These are phyloP conservation scores for Apantesis nais DNA, from an alignment of 2,888 invertebrate species.

Conservation along the genomic window DNA sequence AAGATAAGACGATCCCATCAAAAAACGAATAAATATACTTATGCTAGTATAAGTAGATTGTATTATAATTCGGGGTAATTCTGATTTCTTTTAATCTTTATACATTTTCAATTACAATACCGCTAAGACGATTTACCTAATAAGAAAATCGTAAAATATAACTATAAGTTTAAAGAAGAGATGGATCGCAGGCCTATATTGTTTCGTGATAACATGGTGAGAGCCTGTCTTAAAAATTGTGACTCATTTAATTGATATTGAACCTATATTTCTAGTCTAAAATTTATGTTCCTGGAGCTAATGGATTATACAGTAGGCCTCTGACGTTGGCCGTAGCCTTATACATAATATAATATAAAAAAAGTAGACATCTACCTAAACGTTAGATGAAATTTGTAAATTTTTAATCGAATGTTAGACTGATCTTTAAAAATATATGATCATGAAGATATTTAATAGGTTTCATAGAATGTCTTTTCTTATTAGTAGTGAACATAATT, in stretches of 20 bases:
- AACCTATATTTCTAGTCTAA: constrained; percentile 9
- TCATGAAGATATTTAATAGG: constrained; percentile 72
- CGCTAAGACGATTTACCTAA: neutral
- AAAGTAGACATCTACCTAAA: constrained; percentile 53
- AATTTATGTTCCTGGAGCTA: constrained; percentile 47
- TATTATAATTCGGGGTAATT: neutral
- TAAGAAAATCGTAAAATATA: neutral
- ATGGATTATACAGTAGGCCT: constrained; percentile 46
- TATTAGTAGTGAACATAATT: constrained; percentile 60
- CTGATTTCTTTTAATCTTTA: neutral
- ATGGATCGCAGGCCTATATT: neutral
- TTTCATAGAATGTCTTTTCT: constrained; percentile 71
- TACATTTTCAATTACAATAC: neutral
- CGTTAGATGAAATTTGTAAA: constrained; percentile 63
- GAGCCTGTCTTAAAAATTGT: neutral
- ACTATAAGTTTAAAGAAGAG: neutral
- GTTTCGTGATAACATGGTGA: neutral
- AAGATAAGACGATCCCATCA: neutral
- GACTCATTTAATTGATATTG: constrained; percentile 7
- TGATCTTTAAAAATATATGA: constrained; percentile 83
- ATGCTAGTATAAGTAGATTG: neutral
- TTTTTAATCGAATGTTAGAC: constrained; percentile 84
- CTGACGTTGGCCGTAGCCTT: constrained; percentile 66
- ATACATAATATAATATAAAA: constrained; percentile 61
- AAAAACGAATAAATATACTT: neutral